Percentiles rank a stretch among this genome's conserved stretches.
phyloP scores from a whole-genome alignment of 2,888 invertebrate genomes.

The Sisyra terminalis region DNA sequence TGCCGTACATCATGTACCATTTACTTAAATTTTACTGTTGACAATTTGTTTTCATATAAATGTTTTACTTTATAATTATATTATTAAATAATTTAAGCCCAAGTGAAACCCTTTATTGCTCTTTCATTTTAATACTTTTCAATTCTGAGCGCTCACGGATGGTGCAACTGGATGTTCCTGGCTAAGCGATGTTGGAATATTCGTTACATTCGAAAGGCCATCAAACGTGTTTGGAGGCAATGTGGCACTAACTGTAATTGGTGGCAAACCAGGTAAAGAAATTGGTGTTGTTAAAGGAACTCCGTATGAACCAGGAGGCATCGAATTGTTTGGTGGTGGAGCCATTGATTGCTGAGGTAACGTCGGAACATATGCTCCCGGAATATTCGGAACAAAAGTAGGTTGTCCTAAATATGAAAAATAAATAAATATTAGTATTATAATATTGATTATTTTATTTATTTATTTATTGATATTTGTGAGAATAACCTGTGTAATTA shows the following conservation, averaged over 20 bases:
- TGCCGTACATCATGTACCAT: too few relatives aligned
- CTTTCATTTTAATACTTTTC: background rate
- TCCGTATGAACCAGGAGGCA: conserved; percentile 15
- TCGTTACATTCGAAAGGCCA: conserved; percentile 24
- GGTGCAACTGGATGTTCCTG: background rate
- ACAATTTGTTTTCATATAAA: too few relatives aligned
- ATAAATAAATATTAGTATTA: background rate
- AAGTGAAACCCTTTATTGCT: too few relatives aligned
- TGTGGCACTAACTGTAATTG: conserved; percentile 59
- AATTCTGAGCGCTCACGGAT: conserved; percentile 1
- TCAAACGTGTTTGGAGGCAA: conserved; percentile 43
- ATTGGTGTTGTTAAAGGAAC: conserved; percentile 47
- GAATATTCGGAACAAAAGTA: background rate
- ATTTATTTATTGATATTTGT: too few relatives aligned
- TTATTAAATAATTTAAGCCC: too few relatives aligned
- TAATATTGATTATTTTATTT: background rate
- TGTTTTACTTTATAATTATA: too few relatives aligned
- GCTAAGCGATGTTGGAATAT: background rate
- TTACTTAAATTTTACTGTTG: too few relatives aligned
- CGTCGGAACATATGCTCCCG: background rate
- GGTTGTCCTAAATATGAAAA: background rate
- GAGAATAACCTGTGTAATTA: too few relatives aligned
- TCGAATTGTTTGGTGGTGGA: background rate
- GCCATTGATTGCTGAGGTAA: conserved; percentile 1
- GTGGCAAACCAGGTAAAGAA: conserved; percentile 61